Evolutionary conservation across 2,888 invertebrate species (phyloP), one percentile per base, ranked within the genome.

Genomic region (Siphlonurus alternatus): DNA sequence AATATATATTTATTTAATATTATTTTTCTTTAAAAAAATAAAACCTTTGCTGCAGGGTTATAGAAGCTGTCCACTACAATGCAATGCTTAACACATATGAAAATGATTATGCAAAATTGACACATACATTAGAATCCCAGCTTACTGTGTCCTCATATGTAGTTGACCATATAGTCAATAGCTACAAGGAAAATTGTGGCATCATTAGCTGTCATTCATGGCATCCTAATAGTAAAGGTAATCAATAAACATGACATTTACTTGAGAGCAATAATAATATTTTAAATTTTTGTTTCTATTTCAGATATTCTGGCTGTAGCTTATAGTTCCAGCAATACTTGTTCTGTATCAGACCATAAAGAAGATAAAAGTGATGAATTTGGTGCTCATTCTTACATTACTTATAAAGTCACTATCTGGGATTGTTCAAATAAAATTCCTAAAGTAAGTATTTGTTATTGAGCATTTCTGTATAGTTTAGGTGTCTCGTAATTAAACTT

Each of bases 161-260:
- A 15, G 7, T 38, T 38, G 38, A 65, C 61, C 65, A 62, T 53
- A 64, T 59, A 65, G 62, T 65, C 63, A 64, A 62, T 65, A 65
- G 63, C 38, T 38, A 38, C 15, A 15, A 38, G 38, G 15, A 38
- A 15, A 38, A 38, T 15, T 10, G 7, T 10, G 38, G 38, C 5
- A 38, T 38, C 5, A 38, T 38, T 38, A 10, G 38, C 15, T 38
- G 38, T 15, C 38, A 38, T 38, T 38, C 38, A 38, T 38, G 38
- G 38, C 38, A 38, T 38, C 38, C 38, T 10, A 38, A 38, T 38
- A 38, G 38, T 15, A 38, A 5, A 10, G 38, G 38, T 38, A 38
- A 38, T 10, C 15, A 10, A 10, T 38, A 10, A 38, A 38, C 7
- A 15, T 15, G 15, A 10, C 38, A 38, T 38, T 38, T 38, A 10